phyloP scores from a whole-genome alignment of 2,888 invertebrate species.

The Cataglyphis cursor region DNA sequence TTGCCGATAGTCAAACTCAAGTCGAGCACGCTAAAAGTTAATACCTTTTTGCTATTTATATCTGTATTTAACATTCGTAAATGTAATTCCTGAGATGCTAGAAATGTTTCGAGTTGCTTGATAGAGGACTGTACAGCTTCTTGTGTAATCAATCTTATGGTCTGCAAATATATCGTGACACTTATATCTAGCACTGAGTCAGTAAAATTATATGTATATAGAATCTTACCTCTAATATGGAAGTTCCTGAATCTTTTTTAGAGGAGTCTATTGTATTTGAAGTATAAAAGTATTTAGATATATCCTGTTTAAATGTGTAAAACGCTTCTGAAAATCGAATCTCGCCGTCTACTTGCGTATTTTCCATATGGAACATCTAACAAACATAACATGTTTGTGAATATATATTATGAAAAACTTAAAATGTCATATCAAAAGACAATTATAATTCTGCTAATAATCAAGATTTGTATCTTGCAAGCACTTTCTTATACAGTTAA shows the following conservation, averaged over 20 bases:
- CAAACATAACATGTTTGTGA: conserved; percentile 57
- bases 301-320: conserved; percentile 87
- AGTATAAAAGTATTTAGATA: conserved; percentile 70
- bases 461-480: conserved; percentile 43
- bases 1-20: conserved; percentile 82
- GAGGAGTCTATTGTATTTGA: conserved; percentile 84
- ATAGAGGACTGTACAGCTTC: conserved; percentile 82
- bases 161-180: conserved; percentile 72
- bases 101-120: conserved; percentile 83
- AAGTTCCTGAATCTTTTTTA: conserved; percentile 76
- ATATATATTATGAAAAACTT: neutral
- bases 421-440: conserved; percentile 38
- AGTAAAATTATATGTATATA: neutral
- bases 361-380: conserved; percentile 91
- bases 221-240: conserved; percentile 76
- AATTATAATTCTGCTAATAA: conserved; percentile 40
- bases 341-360: conserved; percentile 90
- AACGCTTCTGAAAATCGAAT: conserved; percentile 91
- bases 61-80: conserved; percentile 72
- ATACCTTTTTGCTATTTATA: conserved; percentile 74
- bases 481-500: conserved; percentile 69
- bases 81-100: conserved; percentile 81
- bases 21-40: conserved; percentile 81
- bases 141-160: conserved; percentile 81
- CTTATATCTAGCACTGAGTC: neutral